Base-by-base conservation (phyloP, 2,113 vertebrate species). In the Nannospalax galili region DNA sequence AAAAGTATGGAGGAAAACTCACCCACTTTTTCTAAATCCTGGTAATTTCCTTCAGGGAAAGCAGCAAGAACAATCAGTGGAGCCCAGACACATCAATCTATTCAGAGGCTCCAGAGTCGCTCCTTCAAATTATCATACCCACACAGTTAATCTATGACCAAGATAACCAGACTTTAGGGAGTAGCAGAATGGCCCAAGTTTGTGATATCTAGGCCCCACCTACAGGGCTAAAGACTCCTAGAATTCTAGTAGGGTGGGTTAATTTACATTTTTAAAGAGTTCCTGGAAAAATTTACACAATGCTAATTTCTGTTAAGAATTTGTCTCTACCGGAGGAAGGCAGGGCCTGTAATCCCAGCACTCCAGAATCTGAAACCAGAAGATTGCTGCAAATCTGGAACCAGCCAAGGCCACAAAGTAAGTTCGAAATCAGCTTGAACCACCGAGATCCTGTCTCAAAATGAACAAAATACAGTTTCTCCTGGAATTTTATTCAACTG, bases 201-300 rank as follows among this genome's bases (percentile, higher is more conserved):
- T 24, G 8, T 35, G 60, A 26, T 73, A 72, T n/a, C 10, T 45
- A 35, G 24, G 35, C 30, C 2, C 70, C 37, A 74, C 74, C 48
- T 73, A 48, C 37, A 58, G 9, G 75, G 26, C n/a, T 19, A 22
- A 12, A 1, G 42, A 80, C 40, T 73, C 52, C 10, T 12, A 45
- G 20, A 22, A 88, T 35, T 67, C 4, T 14, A 26, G 28, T 35
- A 26, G 85, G 32, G 70, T 45, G 74, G 15, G 9, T 28, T 81
- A 19, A 93, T 96, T 96, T 84, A 64, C 77, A 97, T 92, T 90
- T 92, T 42, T 93, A 93, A 93, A n/a, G 67, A 48, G 17, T 37
- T 88, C 12, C 58, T 7, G 52, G 70, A 81, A 87, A 84, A 74
- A 28, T 4, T 3, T 5, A 2, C 14, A 11, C 24, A 67, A 24